Evolutionary conservation across 2,888 invertebrate genomes (phyloP), one percentile per base, ranked within the genome.

Genomic region (Miltochrista miniata): DNA sequence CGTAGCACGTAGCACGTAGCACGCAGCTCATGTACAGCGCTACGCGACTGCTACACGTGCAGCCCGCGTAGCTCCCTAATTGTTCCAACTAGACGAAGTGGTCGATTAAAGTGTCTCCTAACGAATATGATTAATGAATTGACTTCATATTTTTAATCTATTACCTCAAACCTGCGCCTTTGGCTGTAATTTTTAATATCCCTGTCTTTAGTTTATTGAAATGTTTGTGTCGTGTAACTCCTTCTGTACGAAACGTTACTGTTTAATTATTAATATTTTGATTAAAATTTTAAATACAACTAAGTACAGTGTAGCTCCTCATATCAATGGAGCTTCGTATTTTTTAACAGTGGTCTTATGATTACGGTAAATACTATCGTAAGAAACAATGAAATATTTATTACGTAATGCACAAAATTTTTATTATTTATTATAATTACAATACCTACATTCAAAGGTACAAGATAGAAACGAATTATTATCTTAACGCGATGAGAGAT

Each of bases 121-220:
- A 86, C 83, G 76, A 89, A 87, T 91, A 91, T 87, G 90, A 87
- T 90, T 89, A 89, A 85, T 88, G 89, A 91, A 91, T 91, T 91
- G 91, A 91, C 91, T 85, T 91, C 85, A 88, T 85, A 85, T 85
- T 84, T 46, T 87, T 87, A 90, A 76, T 85, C 85, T 90, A 90
- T 90, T 89, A 90, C 85, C 85, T 87, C 90, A 74, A 89, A 89
- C 88, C 83, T 90, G 89, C 82, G 87, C 89, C 85, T 85, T 86
- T 87, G 86, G 87, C 85, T 89, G 87, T 81, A 75, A 76, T 85
- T 80, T 83, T 83, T 85, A 81, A 79, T 84, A 89, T 89, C 88
- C 89, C 90, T 90, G 90, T 88, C 83, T 83, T 90, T 85, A 80
- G 77, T 83, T 87, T 88, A 87, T 85, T 87, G 86, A 87, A 88